Evolutionary conservation across 2,888 invertebrate genomes (phyloP).

Genomic region (Pachliopta kotzebuea): DNA sequence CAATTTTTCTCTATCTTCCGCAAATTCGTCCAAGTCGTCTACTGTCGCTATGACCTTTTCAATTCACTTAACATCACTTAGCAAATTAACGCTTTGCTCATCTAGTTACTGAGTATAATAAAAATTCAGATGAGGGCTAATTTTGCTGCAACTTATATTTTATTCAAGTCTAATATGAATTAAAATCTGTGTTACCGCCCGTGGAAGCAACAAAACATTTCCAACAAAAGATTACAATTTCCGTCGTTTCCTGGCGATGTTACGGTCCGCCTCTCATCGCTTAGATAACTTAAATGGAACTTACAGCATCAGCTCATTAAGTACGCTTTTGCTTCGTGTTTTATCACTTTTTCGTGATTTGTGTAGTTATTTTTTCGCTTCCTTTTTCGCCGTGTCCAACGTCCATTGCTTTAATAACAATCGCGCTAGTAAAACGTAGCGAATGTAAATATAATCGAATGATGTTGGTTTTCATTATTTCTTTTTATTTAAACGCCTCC

Average conservation of each 20-base stretch:
- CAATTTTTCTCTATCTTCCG: too few relatives aligned
- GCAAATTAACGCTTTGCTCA: too few relatives aligned
- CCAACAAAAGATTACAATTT: slow-evolving; percentile 12
- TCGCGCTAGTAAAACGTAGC: slow-evolving; percentile 1
- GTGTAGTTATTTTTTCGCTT: slow-evolving; percentile 45
- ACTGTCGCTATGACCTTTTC: too few relatives aligned
- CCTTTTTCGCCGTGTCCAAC: slow-evolving; percentile 32
- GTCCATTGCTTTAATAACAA: slow-evolving; percentile 14
- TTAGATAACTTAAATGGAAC: slow-evolving; percentile 19
- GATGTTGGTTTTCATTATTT: background rate
- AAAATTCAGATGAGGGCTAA: too few relatives aligned
- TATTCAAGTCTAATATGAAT: background rate
- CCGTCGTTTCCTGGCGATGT: slow-evolving; percentile 22
- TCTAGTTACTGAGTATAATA: too few relatives aligned
- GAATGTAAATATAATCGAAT: background rate
- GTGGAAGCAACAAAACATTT: background rate
- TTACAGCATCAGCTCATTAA: slow-evolving; percentile 27
- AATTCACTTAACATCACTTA: too few relatives aligned
- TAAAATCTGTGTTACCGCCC: background rate
- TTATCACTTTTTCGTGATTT: slow-evolving; percentile 54
- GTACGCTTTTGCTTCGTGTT: slow-evolving; percentile 43
- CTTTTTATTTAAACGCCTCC: background rate
- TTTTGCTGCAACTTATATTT: too few relatives aligned
- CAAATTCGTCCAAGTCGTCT: too few relatives aligned
- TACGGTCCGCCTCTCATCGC: slow-evolving; percentile 20